These are phyloP conservation scores for Riparia riparia DNA, from an alignment of 2,113 vertebrate species.

Conservation along the genomic window DNA sequence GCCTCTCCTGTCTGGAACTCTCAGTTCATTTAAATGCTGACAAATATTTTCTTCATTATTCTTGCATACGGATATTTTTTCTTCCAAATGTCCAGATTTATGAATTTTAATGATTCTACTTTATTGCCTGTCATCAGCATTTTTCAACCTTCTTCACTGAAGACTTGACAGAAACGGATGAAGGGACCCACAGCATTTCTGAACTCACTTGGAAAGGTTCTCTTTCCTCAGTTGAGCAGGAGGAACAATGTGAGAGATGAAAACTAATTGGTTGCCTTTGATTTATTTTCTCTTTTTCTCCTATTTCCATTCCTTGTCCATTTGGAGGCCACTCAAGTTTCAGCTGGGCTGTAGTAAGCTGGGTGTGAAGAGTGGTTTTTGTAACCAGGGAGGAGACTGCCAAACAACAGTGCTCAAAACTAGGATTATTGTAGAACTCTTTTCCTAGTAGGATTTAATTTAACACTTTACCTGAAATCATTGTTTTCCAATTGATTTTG, in stretches of 20 bases:
- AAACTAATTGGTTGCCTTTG: slow-evolving; percentile 9
- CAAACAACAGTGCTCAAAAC: neutral
- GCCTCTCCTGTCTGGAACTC: neutral
- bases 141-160: neutral
- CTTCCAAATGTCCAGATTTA: neutral
- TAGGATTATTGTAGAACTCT: neutral
- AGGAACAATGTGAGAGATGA: neutral
- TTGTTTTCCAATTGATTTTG: neutral
- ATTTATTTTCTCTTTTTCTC: slow-evolving; percentile 49
- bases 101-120: neutral
- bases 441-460: neutral
- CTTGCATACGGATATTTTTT: neutral
- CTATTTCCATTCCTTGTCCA: neutral
- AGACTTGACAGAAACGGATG: neutral
- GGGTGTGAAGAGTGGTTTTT: neutral
- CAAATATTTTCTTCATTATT: neutral
- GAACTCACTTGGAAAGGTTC: neutral
- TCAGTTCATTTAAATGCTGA: neutral
- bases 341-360: slow-evolving; percentile 1
- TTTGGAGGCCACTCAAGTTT: slow-evolving; percentile 55
- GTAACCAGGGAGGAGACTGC: neutral
- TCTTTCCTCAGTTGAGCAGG: neutral
- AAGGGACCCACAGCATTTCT: neutral
- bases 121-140: neutral
- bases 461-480: neutral